Percentiles rank a stretch among this genome's conserved stretches.
These are phyloP conservation scores for Pseudococcus longispinus DNA, from an alignment of 2,888 invertebrate species.

Conservation along the genomic window DNA sequence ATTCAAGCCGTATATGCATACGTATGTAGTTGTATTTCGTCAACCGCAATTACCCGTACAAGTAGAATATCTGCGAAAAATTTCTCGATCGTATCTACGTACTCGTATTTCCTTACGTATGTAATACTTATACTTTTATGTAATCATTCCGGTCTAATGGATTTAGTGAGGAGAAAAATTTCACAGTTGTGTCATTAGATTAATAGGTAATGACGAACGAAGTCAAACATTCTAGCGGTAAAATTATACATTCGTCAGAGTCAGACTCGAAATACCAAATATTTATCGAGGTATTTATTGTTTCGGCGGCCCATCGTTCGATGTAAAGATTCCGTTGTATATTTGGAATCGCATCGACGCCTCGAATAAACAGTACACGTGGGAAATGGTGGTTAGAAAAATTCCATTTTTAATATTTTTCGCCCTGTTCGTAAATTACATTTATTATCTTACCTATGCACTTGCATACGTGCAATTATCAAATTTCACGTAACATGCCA, in stretches of 20 bases:
- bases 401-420: too few species aligned
- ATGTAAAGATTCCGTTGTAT: background rate
- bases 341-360: background rate
- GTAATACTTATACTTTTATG: too few species aligned
- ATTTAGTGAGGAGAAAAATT: background rate
- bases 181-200: background rate
- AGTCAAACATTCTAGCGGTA: background rate
- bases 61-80: background rate
- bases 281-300: background rate
- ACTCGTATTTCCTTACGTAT: background rate
- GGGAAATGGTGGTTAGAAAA: too few species aligned
- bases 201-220: background rate
- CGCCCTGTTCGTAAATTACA: too few species aligned
- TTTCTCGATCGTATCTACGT: background rate
- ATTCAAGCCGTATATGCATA: background rate
- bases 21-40: background rate
- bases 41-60: background rate
- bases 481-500: too few species aligned
- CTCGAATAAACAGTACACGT: too few species aligned
- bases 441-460: too few species aligned
- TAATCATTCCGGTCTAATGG: slow-evolving; percentile 11
- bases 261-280: background rate
- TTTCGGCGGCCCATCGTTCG: background rate
- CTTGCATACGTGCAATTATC: too few species aligned
- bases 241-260: background rate